Conservation (phyloP, 2,888 invertebrate genomes). For the Drosophila putrida region DNA sequence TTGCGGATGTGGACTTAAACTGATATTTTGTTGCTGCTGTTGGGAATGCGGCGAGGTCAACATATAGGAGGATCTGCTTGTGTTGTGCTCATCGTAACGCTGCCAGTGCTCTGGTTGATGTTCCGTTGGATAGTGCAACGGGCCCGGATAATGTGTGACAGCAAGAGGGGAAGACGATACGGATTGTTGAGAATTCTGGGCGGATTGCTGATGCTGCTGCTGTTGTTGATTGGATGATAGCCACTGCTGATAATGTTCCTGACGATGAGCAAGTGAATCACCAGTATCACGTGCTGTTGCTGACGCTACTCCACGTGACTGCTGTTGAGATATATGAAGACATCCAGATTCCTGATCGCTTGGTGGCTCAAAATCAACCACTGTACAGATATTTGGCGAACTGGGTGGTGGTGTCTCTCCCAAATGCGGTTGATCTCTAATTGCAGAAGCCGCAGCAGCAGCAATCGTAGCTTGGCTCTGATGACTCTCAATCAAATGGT, state of each 20-base stretch:
- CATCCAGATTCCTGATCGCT: constrained; percentile 24
- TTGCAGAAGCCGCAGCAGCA: background rate
- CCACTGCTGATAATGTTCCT: constrained; percentile 66
- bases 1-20: constrained; percentile 54
- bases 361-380: constrained; percentile 74
- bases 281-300: constrained; percentile 34
- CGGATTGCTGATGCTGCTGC: constrained; percentile 37
- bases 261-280: constrained; percentile 9
- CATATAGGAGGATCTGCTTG: constrained; percentile 47
- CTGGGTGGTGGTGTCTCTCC: constrained; percentile 78
- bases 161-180: constrained; percentile 18
- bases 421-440: constrained; percentile 56
- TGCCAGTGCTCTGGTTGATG: constrained; percentile 55
- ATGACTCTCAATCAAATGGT: constrained; percentile 24
- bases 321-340: constrained; percentile 33
- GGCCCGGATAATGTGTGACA: constrained; percentile 22
- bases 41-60: constrained; percentile 52
- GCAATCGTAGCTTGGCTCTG: constrained; percentile 1
- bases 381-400: constrained; percentile 75
- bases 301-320: constrained; percentile 35
- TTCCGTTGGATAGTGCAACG: constrained; percentile 14
- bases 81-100: constrained; percentile 58
- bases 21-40: constrained; percentile 19
- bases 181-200: constrained; percentile 19
- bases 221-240: constrained; percentile 35